A percentile compares a stretch with the other conserved stretches of the same genome.
phyloP scores from a whole-genome alignment of 2,888 invertebrate genomes.

The Penaeus monodon region DNA sequence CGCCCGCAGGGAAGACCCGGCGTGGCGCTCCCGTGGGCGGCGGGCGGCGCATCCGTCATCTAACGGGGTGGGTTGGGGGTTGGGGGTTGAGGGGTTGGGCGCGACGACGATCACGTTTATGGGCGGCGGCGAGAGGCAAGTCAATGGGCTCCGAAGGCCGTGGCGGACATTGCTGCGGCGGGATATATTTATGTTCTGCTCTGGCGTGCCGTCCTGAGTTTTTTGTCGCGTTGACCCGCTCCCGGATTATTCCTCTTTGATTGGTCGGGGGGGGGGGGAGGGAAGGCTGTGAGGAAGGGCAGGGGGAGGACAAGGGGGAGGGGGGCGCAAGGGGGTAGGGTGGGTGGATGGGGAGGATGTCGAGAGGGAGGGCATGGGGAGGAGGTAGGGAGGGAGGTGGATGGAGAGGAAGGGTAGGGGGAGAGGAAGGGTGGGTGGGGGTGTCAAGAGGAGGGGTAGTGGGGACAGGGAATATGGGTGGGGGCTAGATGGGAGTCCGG shows the following conservation, averaged over 20 bases:
- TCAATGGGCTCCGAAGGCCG: slow-evolving; percentile 5
- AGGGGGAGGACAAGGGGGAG: not conserved
- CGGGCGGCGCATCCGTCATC: no score
- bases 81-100: no score
- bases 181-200: not conserved
- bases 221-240: slow-evolving; percentile 26
- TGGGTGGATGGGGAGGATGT: not conserved
- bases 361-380: not conserved
- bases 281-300: not conserved
- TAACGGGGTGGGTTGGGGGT: no score
- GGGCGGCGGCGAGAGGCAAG: not conserved
- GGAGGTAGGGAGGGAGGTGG: not conserved
- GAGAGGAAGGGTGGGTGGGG: not conserved
- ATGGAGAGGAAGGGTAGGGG: not conserved
- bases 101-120: not conserved
- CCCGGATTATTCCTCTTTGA: slow-evolving; percentile 7
- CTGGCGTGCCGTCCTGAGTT: not conserved
- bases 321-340: not conserved
- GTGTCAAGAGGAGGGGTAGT: no score
- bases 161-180: not conserved
- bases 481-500: no score
- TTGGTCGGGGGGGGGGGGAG: not conserved
- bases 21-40: no score
- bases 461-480: no score
- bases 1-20: no score